Base-by-base conservation (phyloP, 2,888 invertebrate genomes). In the Drosophila demipolita region DNA sequence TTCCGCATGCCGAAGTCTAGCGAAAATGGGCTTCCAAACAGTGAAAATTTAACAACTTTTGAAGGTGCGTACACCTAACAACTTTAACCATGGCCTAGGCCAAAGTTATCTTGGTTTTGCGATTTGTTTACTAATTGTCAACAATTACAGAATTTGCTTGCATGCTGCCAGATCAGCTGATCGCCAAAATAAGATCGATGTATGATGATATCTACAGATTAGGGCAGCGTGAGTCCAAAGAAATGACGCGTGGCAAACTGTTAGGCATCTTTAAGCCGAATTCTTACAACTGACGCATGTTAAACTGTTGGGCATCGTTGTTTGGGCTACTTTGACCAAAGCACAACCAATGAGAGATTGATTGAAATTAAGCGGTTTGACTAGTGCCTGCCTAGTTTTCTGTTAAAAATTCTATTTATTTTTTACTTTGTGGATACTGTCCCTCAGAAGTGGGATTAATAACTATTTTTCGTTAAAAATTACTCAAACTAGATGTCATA, bases 191-290 rank as follows among this genome's bases (percentile, higher is more conserved):
- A 0, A 97, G 98, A 92, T 97, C 97, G 90, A 94, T 99, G 20
- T 98, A 99, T 91, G 98, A 99, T 91, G 94, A 97, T 71, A 98
- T 99, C 0, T 99, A 99, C 93, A 97, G 98, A 90, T 94, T 99
- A 36, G 99, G 99, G 4, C 94, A 98, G 20, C 98, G 98, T 91
- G 99, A 99, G 94, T 97, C 98, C 0, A 97, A 98, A 92, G 99
- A 99, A 94, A 98, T 99, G 97, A 98, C 98, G 0, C 94, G 99
- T 84, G 99, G 98, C 48, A 98, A 98, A 94, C 97, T 98, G 93
- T 94, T 99, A 77, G 97, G 98, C 92, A 97, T 99, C 91, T 97
- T 97, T 89, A 94, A 93, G 79, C 63, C 58, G 1, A 72, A 77
- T 3, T 76, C 62, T 17, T 3, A 7, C 17, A 38, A 55, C 38